These are phyloP conservation scores for Cydia strobilella DNA, from an alignment of 1,140 invertebrate genomes.

Conservation along the genomic window DNA sequence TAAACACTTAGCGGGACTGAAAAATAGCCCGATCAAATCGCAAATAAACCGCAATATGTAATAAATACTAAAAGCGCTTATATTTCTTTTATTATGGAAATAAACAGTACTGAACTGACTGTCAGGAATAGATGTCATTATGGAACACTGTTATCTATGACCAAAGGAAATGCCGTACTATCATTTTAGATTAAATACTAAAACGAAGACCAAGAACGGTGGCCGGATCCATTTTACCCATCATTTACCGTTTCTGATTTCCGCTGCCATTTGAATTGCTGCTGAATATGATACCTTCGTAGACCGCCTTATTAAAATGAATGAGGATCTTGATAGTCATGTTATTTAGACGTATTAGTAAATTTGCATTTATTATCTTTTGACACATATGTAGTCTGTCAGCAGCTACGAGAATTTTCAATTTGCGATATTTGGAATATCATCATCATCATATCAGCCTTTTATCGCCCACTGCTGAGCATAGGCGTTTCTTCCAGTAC, in stretches of 20 bases:
- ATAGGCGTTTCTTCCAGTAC: too few species aligned
- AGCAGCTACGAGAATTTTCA: background rate
- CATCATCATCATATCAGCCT: too few species aligned
- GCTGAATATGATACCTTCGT: background rate
- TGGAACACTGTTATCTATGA: too few species aligned
- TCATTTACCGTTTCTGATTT: slow-evolving; percentile 5
- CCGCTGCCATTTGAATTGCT: background rate
- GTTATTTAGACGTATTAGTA: slow-evolving; percentile 13
- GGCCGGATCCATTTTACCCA: background rate
- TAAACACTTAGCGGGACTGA: too few species aligned
- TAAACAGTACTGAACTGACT: too few species aligned
- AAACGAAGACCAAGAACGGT: background rate
- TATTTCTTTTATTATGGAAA: too few species aligned
- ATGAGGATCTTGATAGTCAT: slow-evolving; percentile 29
- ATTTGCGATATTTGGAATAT: background rate
- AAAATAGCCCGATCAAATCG: too few species aligned
- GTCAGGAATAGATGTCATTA: too few species aligned
- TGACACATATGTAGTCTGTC: background rate
- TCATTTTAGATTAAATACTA: background rate
- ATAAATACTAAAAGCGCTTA: too few species aligned
- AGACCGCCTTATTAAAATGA: slow-evolving; percentile 29
- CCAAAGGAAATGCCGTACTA: background rate
- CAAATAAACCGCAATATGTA: too few species aligned
- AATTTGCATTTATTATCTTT: slow-evolving; percentile 22
- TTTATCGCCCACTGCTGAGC: too few species aligned